Conservation (phyloP, 2,113 vertebrate genomes). For the Orycteropus afer region DNA sequence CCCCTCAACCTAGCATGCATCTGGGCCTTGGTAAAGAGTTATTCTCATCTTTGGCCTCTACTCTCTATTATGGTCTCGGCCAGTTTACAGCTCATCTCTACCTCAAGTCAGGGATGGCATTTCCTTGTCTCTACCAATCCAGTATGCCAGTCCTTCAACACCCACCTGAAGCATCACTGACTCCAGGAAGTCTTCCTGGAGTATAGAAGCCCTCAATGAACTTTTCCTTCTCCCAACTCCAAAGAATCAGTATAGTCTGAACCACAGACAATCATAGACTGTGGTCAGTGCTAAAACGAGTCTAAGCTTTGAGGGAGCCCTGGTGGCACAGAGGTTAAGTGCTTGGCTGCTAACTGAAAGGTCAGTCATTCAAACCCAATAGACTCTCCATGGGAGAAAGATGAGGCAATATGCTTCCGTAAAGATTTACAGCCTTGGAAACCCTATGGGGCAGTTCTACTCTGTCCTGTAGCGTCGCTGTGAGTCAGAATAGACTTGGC, state of each 20-base stretch:
- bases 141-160: constrained; percentile 23
- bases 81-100: constrained; percentile 37
- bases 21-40: constrained; percentile 15
- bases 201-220: not conserved
- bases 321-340: not conserved
- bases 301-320: not conserved
- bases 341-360: not conserved
- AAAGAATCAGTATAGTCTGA: not conserved
- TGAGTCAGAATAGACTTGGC: not conserved
- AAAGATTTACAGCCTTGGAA: not conserved
- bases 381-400: not conserved
- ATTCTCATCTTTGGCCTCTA: constrained; percentile 53
- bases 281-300: not conserved
- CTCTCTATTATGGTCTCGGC: not conserved
- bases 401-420: not conserved
- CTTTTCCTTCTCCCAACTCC: not conserved
- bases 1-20: not conserved
- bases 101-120: constrained; percentile 1
- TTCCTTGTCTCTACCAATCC: constrained; percentile 19
- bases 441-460: not conserved
- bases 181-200: constrained; percentile 28
- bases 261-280: constrained; percentile 34
- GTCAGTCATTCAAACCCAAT: not conserved
- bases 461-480: not conserved
- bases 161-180: not conserved